Conservation (phyloP, 2,888 invertebrate genomes). For the Melipona bicolor region DNA sequence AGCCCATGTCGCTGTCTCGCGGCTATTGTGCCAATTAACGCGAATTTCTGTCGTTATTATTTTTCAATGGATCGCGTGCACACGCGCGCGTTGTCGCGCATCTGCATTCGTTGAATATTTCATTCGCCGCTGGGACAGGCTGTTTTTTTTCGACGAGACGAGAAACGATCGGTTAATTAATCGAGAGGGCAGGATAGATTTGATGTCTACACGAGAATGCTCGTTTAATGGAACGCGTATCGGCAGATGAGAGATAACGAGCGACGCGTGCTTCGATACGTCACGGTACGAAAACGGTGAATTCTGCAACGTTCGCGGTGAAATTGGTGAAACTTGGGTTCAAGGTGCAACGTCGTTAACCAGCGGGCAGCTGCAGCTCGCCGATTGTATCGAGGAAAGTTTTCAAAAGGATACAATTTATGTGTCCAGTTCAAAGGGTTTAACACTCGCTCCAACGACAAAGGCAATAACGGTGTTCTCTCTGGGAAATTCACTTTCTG, state of each 20-base stretch:
- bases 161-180: constrained; percentile 62
- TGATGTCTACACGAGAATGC: constrained; percentile 11
- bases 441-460: too few species aligned
- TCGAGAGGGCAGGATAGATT: constrained; percentile 40
- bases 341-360: constrained; percentile 18
- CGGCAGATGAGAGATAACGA: constrained; percentile 1
- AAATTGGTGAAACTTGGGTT: constrained; percentile 17
- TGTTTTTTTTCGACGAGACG: constrained; percentile 24
- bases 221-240: constrained; percentile 18
- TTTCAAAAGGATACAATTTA: not conserved
- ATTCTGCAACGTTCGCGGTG: not conserved
- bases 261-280: not conserved
- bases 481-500: too few species aligned
- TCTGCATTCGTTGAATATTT: constrained; percentile 81
- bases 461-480: too few species aligned
- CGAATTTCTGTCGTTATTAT: constrained; percentile 80
- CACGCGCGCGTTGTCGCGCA: constrained; percentile 69
- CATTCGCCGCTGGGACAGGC: constrained; percentile 47
- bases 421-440: too few species aligned
- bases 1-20: constrained; percentile 50
- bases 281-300: not conserved
- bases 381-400: not conserved
- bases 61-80: constrained; percentile 76
- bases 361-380: constrained; percentile 14
- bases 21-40: constrained; percentile 80